Evolutionary conservation across 2,888 invertebrate species (phyloP).

Genomic region (Apotomis betuletana): DNA sequence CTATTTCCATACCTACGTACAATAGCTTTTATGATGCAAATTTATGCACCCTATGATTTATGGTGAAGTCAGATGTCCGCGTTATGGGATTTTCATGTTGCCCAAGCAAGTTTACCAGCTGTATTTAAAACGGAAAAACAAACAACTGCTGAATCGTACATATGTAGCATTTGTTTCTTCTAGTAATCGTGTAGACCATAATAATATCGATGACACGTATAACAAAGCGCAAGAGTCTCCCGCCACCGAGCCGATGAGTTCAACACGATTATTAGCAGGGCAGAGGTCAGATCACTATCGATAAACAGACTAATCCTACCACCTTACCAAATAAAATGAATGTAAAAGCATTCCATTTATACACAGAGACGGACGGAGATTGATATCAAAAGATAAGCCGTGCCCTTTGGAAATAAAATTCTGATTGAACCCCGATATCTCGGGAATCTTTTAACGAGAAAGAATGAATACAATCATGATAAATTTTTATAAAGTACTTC

Average conservation of each 20-base stretch:
- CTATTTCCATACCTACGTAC: neutral
- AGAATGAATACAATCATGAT: constrained; percentile 37
- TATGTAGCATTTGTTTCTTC: neutral
- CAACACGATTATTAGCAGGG: constrained; percentile 74
- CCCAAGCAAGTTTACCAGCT: neutral
- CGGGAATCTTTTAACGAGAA: constrained; percentile 36
- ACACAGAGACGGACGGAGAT: constrained; percentile 49
- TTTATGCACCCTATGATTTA: constrained; percentile 31
- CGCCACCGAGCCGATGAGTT: constrained; percentile 61
- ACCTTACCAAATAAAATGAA: constrained; percentile 54
- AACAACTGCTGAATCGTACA: neutral
- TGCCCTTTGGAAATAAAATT: constrained; percentile 39
- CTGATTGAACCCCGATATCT: constrained; percentile 34
- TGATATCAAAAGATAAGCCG: constrained; percentile 46
- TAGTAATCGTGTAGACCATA: neutral
- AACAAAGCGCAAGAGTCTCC: constrained; percentile 65
- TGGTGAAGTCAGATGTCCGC: neutral
- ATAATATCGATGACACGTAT: constrained; percentile 51
- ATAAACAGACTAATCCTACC: constrained; percentile 61
- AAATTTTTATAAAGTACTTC: constrained; percentile 32
- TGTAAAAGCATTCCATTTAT: constrained; percentile 49
- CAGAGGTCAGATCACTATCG: constrained; percentile 77
- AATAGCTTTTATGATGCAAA: constrained; percentile 13
- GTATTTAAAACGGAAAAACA: too few relatives aligned
- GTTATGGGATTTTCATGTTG: constrained; percentile 4